Conservation (phyloP, 1,140 invertebrate genomes). For the Drosophila eugracilis region DNA sequence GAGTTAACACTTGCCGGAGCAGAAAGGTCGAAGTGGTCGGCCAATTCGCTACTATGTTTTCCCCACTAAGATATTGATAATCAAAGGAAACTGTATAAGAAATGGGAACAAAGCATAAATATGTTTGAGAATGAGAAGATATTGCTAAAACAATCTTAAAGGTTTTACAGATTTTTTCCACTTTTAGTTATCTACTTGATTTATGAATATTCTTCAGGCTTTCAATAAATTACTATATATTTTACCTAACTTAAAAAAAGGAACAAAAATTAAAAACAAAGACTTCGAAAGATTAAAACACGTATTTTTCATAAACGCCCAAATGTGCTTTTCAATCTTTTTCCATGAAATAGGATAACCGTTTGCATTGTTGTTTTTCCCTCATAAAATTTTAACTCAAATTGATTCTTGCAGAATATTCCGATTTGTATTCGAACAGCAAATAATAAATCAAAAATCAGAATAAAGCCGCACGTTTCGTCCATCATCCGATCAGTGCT, state of each 20-base stretch:
- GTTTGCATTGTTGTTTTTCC: neutral
- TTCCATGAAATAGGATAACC: neutral
- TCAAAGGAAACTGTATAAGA: neutral
- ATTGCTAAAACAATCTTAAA: too few species aligned
- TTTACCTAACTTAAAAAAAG: too few species aligned
- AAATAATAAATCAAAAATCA: neutral
- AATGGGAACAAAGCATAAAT: too few species aligned
- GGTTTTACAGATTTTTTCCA: too few species aligned
- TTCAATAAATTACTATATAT: too few species aligned
- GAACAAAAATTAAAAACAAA: too few species aligned
- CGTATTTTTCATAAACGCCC: neutral
- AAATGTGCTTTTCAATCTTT: neutral
- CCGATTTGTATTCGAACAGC: constrained; percentile 1
- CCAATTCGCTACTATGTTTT: constrained; percentile 1
- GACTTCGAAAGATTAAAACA: neutral
- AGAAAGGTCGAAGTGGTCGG: constrained; percentile 30
- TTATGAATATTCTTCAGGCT: too few species aligned
- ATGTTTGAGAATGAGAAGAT: too few species aligned
- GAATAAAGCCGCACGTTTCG: constrained; percentile 1
- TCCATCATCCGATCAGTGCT: constrained; percentile 14
- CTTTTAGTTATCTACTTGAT: too few species aligned
- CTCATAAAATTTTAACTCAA: constrained; percentile 1
- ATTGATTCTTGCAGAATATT: neutral
- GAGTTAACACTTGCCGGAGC: constrained; percentile 36
- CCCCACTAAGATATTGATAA: constrained; percentile 7